Base-by-base conservation (phyloP, 2,113 vertebrate genomes). In the Speoplatyrhinus poulsoni region DNA sequence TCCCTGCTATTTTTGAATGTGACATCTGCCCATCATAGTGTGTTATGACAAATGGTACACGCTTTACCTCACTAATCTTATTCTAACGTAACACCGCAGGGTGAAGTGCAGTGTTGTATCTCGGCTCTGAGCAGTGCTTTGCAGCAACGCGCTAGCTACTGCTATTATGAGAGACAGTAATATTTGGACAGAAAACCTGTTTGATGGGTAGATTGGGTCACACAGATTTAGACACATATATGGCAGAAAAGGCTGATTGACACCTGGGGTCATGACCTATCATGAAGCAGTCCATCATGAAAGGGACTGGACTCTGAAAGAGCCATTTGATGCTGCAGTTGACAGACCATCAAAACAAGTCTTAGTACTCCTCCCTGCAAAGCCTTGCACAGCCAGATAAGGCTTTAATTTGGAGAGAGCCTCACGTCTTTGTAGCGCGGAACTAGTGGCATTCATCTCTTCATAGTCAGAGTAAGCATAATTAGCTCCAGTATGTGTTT, bases 401-500 rank as follows among this genome's bases (percentile, higher is more conserved):
- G 82, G 70, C 70, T 81, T 82, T 82, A 76, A 86, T 83, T 86
- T 79, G 67, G 60, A 81, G 69, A 83, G 68, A 26, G 64, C 77
- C 63, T 75, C 69, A 7, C 60, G 81, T 78, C 82, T 83, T 82
- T 86, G 78, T 75, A 57, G 78, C 64, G 58, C 65, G 49, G 70
- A 77, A 75, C 69, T 71, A 74, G 67, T 32, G 6, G 76, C 62
- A 3, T 76, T 60, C 73, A 53, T 69, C 75, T 75, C 72, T 84
- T 77, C 65, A 73, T 84, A 76, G 72, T 68, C 48, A 8, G 56
- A 82, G 82, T 79, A 58, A 16, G 68, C 69, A 67, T 91, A 90
- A 93, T 92, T 89, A 91, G 83, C 74, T 26, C 26, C 26, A 26
- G 26, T 69, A 72, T 52, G 59, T 82, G 83, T 87, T 89, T 88